Evolutionary conservation across 2,797 vertebrate genomes (phyloP), one percentile per base, ranked within the genome.

Genomic region (Neosalanx taihuensis): DNA sequence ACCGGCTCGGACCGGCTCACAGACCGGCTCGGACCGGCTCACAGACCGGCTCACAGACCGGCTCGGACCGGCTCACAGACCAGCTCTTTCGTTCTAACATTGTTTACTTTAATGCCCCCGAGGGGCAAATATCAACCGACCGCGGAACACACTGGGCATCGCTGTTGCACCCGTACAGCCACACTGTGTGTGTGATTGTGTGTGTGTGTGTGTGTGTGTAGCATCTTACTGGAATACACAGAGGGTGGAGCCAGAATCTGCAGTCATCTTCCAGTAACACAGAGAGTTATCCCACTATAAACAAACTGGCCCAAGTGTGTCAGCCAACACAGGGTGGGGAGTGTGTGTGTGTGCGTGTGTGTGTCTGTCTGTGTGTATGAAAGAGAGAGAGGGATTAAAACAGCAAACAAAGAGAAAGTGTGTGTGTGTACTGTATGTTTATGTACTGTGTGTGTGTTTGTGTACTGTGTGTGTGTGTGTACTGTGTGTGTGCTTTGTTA

Each of bases 251-350:
- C 68, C 62, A 65, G 56, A 69, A 6, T 35, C 75, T 31, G 29
- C 62, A 66, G 17, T 59, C 53, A 29, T 73, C 65, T 84, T 81
- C 79, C 80, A 74, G 83, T 77, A 82, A 76, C 76, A 23, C 20
- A 60, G 20, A 26, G 58, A 23, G 37, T 30, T 67, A 57, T 33
- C 51, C 35, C 5, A 53, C 12, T 53, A 64, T 77, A 77, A 81
- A 84, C 73, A 79, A 3, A 60, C 58, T 57, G 46, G 5, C 18
- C 69, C n/a, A 62, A 68, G 68, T 37, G 60, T 62, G 69, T 64
- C 67, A 72, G 57, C 37, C 18, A 65, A 30, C 17, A 58, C 30
- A 58, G 9, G 31, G 67, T 35, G 51, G 56, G 29, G 29, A 9
- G 20, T 26, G 35, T 17, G 20, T 26, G 35, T 18, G 46, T 13